A percentile compares a stretch with the other conserved stretches of the same genome.
These are phyloP conservation scores for Helobdella robusta DNA, from an alignment of 2,888 invertebrate species.

Conservation along the genomic window DNA sequence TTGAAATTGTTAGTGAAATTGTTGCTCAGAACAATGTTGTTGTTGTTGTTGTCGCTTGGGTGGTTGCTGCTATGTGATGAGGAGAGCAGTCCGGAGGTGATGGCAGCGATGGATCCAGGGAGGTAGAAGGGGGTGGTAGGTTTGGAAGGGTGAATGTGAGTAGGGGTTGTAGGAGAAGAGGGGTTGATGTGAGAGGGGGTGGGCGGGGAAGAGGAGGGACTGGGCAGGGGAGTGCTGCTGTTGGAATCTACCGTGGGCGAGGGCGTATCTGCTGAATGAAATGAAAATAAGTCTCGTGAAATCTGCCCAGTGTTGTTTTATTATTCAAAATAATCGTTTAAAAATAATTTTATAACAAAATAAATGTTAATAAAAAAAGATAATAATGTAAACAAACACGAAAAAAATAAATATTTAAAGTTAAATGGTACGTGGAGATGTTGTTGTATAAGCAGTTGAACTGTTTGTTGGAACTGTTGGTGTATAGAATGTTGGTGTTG, in stretches of 20 bases:
- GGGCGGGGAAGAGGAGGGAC: background rate
- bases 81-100: slow-evolving; percentile 1
- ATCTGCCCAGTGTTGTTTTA: no score
- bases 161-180: background rate
- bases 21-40: background rate
- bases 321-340: no score
- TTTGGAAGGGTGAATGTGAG: background rate
- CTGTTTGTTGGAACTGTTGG: no score
- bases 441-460: no score
- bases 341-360: no score
- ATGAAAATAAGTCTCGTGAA: no score
- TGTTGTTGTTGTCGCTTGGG: background rate
- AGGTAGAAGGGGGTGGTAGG: slow-evolving; percentile 6
- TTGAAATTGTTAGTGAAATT: background rate
- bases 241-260: background rate
- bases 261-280: background rate
- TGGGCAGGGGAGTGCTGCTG: slow-evolving; percentile 7
- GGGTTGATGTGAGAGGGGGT: background rate
- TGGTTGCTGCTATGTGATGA: background rate
- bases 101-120: slow-evolving; percentile 18
- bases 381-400: no score
- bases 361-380: no score
- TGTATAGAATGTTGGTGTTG: no score
- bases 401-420: no score
- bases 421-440: no score